Conservation (phyloP, 2,888 invertebrate genomes). For the Orchestes rusci region DNA sequence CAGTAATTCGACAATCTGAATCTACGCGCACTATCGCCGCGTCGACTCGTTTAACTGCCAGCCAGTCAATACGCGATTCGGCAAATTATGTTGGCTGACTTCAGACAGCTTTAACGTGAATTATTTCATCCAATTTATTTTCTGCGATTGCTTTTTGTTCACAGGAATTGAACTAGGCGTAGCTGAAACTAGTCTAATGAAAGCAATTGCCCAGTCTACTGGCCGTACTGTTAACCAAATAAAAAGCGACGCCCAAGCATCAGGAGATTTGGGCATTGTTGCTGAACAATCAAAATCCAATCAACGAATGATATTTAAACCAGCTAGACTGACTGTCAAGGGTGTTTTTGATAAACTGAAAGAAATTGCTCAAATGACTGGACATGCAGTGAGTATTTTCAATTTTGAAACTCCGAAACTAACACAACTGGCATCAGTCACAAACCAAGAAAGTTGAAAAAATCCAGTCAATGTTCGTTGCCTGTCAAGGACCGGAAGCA, state of each 20-base stretch:
- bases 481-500: conserved; percentile 82
- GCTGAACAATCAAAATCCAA: conserved; percentile 78
- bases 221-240: conserved; percentile 80
- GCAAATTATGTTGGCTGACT: too few species aligned
- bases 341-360: conserved; percentile 76
- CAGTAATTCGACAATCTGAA: too few species aligned
- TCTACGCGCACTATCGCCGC: too few species aligned
- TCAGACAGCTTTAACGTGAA: too few species aligned
- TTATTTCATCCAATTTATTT: too few species aligned
- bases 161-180: conserved; percentile 80
- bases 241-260: conserved; percentile 59
- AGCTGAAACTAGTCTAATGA: conserved; percentile 90
- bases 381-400: conserved; percentile 51
- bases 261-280: conserved; percentile 86
- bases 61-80: too few species aligned
- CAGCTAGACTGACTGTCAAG: conserved; percentile 66
- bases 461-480: conserved; percentile 88
- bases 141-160: too few species aligned
- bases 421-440: conserved; percentile 46
- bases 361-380: conserved; percentile 81
- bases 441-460: conserved; percentile 82
- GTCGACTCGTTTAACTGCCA: too few species aligned
- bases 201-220: conserved; percentile 86
- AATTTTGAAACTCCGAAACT: neutral
- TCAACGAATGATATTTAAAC: conserved; percentile 84